A percentile compares a stretch with the other conserved stretches of the same genome.
phyloP scores from a whole-genome alignment of 2,888 invertebrate species.

The Ischnus inquisitorius region DNA sequence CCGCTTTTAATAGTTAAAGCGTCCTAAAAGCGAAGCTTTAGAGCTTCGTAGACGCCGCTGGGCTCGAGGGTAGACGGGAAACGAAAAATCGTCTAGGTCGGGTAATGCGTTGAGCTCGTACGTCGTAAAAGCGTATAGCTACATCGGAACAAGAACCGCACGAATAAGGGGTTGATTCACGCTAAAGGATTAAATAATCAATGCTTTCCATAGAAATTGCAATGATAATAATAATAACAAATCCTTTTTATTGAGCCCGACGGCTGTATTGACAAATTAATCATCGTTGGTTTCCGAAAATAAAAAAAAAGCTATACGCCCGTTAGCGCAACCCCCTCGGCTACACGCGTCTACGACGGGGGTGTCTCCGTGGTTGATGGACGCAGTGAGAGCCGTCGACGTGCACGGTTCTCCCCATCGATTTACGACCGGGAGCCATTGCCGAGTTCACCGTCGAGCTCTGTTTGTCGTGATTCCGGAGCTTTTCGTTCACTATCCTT shows the following conservation, averaged over 20 bases:
- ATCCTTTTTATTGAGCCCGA: constrained; percentile 13
- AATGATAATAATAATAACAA: constrained; percentile 10
- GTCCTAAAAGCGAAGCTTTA: constrained; percentile 68
- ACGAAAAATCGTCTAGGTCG: constrained; percentile 64
- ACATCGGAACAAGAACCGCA: background rate
- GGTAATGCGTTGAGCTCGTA: constrained; percentile 17
- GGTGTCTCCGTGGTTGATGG: constrained; percentile 39
- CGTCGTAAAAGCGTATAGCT: constrained; percentile 40
- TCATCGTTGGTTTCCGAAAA: constrained; percentile 36
- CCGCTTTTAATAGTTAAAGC: constrained; percentile 71
- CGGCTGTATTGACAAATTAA: constrained; percentile 30
- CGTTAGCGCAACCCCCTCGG: constrained; percentile 18
- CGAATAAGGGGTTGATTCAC: background rate
- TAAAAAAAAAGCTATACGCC: constrained; percentile 18
- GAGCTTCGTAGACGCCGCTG: constrained; percentile 59
- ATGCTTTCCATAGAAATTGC: background rate
- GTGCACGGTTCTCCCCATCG: constrained; percentile 58
- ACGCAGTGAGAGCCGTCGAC: constrained; percentile 35
- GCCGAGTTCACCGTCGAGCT: constrained; percentile 31
- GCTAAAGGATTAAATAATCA: constrained; percentile 36
- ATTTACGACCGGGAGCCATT: constrained; percentile 70
- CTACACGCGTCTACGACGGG: constrained; percentile 14
- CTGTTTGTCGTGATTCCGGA: constrained; percentile 74
- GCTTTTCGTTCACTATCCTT: constrained; percentile 32
- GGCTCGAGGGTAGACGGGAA: constrained; percentile 64